Evolutionary conservation across 2,888 invertebrate genomes (phyloP), one percentile per base, ranked within the genome.

Genomic region (Phengaris arion): DNA sequence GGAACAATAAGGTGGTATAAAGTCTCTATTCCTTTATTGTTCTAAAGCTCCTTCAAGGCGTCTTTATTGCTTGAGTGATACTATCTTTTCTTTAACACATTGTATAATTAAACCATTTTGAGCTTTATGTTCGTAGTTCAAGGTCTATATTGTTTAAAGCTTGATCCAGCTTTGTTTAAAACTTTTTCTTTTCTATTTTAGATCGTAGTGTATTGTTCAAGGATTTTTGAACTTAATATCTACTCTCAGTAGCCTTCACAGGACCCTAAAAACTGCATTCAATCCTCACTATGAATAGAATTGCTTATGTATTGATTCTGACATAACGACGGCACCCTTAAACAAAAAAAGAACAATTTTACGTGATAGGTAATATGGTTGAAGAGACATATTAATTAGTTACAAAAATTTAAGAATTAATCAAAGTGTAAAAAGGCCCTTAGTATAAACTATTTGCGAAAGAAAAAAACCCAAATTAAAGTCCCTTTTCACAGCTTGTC

Each of bases 41-140:
- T 78, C 83, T 78, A 76, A 79, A 82, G 84, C 85, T 86, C 86
- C 85, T 85, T 83, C 83, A 86, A 87, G 87, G 35, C 35, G 35
- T 89, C 89, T 90, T 89, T 90, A 90, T 89, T 89, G 87, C 90
- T 84, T 85, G 86, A 83, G 85, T 86, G 89, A 89, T 35, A 35
- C 3, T 35, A 35, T 89, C 89, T 80, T 78, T 75, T 77, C 78
- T 81, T 80, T 35, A 35, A 7, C 54, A 45, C 70, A 35, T 52
- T 70, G 51, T 46, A 69, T 70, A 54, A 72, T 72, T 52, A 35
- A 54, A 51, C 35, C 72, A 72, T 54, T 72, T 13, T 52, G 5
- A 72, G 52, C 54, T 52, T 54, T 72, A 70, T 48, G 6, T 51
- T 9, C 51, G 22, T 9, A 48, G 2, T 2, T 22, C 5, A 51